A percentile compares a stretch with the other conserved stretches of the same genome.
Conservation (phyloP, 2,888 invertebrate species). For the Hydriomena furcata region DNA sequence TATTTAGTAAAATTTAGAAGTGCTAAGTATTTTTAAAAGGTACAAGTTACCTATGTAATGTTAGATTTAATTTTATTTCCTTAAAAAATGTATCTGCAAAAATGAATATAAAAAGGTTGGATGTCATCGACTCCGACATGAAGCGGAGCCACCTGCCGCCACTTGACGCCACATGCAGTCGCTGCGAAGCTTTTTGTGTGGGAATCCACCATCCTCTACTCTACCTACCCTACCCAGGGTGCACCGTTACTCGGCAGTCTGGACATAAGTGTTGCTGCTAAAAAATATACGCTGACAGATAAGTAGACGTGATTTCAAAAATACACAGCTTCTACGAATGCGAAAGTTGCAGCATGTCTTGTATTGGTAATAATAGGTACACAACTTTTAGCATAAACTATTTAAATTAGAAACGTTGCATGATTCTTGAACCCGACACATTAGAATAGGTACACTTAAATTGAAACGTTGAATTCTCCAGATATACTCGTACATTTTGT, state of each 20-base stretch:
- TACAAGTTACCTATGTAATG: neutral
- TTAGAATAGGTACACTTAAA: neutral
- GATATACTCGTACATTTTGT: neutral
- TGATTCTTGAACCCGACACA: too few species aligned
- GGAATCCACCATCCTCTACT: constrained; percentile 7
- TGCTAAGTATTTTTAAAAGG: too few species aligned
- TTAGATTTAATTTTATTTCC: neutral
- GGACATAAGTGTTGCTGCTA: constrained; percentile 3
- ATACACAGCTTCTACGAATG: too few species aligned
- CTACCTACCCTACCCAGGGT: too few species aligned
- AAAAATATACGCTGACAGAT: neutral
- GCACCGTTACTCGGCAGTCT: constrained; percentile 10
- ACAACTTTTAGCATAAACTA: too few species aligned
- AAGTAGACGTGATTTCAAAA: too few species aligned
- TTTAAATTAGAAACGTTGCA: too few species aligned
- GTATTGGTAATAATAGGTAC: too few species aligned
- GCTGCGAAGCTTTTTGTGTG: constrained; percentile 12
- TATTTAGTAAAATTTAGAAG: neutral
- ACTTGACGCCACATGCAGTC: constrained; percentile 55
- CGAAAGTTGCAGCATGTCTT: too few species aligned
- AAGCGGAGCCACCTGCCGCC: constrained; percentile 50
- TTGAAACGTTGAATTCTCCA: constrained; percentile 9
- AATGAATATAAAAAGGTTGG: constrained; percentile 12
- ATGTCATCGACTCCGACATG: constrained; percentile 26
- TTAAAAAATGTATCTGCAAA: constrained; percentile 12